These are phyloP conservation scores for Globodera ellingtonae DNA, from an alignment of 1,140 invertebrate species.

Conservation along the genomic window DNA sequence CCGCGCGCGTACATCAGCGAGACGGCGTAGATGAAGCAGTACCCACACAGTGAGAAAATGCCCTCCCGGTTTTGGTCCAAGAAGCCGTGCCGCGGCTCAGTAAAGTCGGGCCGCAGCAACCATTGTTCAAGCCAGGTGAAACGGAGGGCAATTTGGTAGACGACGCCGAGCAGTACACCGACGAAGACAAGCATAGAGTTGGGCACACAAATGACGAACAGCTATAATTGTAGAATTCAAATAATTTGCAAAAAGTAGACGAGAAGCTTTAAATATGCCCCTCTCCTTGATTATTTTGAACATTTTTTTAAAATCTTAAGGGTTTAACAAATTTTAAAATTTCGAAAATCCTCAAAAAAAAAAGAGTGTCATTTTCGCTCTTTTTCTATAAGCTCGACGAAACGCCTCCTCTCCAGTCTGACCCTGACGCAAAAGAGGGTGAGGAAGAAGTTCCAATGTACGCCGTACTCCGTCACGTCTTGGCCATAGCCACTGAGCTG, in stretches of 20 bases:
- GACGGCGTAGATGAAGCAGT: constrained; percentile 76
- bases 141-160: constrained; percentile 76
- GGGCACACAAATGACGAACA: constrained; percentile 30
- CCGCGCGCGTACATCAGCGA: constrained; percentile 33
- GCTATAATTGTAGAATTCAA: neutral
- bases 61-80: constrained; percentile 86
- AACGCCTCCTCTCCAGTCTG: neutral
- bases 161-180: constrained; percentile 70
- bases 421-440: constrained; percentile 82
- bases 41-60: constrained; percentile 80
- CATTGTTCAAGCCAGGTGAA: constrained; percentile 72
- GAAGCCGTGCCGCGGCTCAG: constrained; percentile 69
- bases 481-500: constrained; percentile 76
- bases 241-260: no score
- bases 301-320: no score
- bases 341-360: no score
- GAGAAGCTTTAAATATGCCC: no score
- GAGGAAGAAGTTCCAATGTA: constrained; percentile 96
- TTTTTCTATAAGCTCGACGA: no score
- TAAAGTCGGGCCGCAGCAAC: constrained; percentile 71
- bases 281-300: no score
- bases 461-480: constrained; percentile 86
- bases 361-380: no score
- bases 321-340: no score
- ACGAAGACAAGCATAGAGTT: constrained; percentile 68